Percentiles rank a stretch among this genome's conserved stretches.
Evolutionary conservation across 1,140 invertebrate species (phyloP).

Genomic region (Ostrea denselamellosa): DNA sequence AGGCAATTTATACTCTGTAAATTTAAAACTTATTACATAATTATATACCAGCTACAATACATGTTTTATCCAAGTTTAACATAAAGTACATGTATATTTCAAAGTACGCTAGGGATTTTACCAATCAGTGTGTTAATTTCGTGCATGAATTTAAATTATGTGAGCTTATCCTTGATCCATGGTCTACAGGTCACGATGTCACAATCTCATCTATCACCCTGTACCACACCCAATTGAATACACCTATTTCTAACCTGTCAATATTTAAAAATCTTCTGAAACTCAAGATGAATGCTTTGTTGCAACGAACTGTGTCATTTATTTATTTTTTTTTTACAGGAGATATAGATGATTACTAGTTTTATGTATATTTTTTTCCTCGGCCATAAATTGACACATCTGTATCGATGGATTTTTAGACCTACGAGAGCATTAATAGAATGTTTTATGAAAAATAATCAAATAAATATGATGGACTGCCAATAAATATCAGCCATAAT

Average conservation of each 20-base stretch:
- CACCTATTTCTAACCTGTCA: slow-evolving; percentile 2
- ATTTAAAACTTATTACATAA: no score
- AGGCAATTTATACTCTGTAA: no score
- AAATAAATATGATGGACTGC: slow-evolving; percentile 32
- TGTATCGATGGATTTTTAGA: neutral
- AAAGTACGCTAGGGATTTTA: neutral
- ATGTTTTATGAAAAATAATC: slow-evolving; percentile 38
- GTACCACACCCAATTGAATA: slow-evolving; percentile 12
- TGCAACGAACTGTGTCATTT: slow-evolving; percentile 15
- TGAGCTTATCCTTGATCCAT: slow-evolving; percentile 34
- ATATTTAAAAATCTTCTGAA: slow-evolving; percentile 13
- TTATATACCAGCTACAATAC: neutral
- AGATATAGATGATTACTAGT: neutral
- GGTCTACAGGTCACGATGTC: neutral
- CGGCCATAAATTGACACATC: slow-evolving; percentile 2
- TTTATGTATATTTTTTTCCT: neutral
- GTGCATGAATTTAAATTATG: slow-evolving; percentile 26
- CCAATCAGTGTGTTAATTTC: neutral
- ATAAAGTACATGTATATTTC: neutral
- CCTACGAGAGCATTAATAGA: neutral
- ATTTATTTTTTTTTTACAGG: neutral
- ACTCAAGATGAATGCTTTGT: slow-evolving; percentile 22
- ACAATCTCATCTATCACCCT: neutral
- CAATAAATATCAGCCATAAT: slow-evolving; percentile 4
- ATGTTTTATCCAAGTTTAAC: neutral